These are phyloP conservation scores for Ptilonorhynchus violaceus DNA, from an alignment of 2,113 vertebrate species.

Conservation along the genomic window DNA sequence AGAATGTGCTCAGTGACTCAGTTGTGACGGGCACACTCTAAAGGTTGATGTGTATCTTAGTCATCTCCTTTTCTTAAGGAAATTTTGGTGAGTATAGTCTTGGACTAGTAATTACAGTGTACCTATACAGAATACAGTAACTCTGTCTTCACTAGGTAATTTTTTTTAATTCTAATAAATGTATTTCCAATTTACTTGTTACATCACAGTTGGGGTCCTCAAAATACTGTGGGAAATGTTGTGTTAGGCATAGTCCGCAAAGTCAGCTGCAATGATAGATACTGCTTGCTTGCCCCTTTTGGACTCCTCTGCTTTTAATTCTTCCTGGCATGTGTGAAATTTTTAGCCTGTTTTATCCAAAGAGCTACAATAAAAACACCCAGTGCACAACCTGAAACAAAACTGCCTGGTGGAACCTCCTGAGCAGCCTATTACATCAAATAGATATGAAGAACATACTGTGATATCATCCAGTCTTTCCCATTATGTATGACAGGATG, in stretches of 20 bases:
- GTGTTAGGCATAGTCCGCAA: not conserved
- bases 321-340: not conserved
- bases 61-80: not conserved
- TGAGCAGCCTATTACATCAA: not conserved
- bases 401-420: not conserved
- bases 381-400: not conserved
- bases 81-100: not conserved
- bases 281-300: not conserved
- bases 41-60: not conserved
- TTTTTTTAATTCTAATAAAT: not conserved
- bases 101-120: not conserved
- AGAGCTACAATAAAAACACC: not conserved
- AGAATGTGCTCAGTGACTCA: not conserved
- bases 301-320: not conserved
- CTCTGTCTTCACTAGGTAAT: not conserved
- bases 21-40: not conserved
- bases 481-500: not conserved
- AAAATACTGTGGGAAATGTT: not conserved
- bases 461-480: not conserved
- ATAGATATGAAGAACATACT: not conserved
- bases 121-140: not conserved
- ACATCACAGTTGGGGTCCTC: not conserved
- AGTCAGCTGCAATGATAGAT: not conserved
- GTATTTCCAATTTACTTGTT: not conserved
- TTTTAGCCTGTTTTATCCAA: not conserved